Evolutionary conservation across 2,797 vertebrate species (phyloP).

Genomic region (Varecia variegata): DNA sequence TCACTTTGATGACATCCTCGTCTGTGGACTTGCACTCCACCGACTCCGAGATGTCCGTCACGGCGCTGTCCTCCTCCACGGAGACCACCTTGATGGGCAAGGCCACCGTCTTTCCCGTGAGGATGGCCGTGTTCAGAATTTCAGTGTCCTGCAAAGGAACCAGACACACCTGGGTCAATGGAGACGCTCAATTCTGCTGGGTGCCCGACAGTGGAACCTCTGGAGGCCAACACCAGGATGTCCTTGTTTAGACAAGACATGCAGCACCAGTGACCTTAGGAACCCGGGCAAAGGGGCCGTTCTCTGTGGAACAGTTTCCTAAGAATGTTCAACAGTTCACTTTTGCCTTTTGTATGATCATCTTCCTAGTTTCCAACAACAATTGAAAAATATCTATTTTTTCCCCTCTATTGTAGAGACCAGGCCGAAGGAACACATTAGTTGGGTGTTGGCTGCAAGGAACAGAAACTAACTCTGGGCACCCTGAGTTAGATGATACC

Average conservation of each 20-base stretch:
- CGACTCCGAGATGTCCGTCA: conserved; percentile 92
- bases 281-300: rapidly evolving
- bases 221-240: rapidly evolving
- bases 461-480: no score
- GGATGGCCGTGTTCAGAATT: conserved; percentile 95
- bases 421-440: rapidly evolving
- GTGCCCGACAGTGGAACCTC: rapidly evolving
- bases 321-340: rapidly evolving
- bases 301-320: background rate
- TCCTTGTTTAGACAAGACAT: rapidly evolving
- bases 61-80: conserved; percentile 87
- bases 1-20: conserved; percentile 94
- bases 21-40: conserved; percentile 93
- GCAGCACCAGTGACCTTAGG: rapidly evolving
- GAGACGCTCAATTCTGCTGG: rapidly evolving
- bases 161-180: background rate
- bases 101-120: conserved; percentile 93
- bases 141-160: conserved; percentile 89
- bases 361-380: background rate
- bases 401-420: background rate
- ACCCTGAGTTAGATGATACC: background rate
- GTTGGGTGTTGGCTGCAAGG: background rate
- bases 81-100: conserved; percentile 94
- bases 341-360: rapidly evolving
- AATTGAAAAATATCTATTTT: rapidly evolving